Conservation (phyloP, 1,140 invertebrate species). For the Pemphigus obesinymphae region DNA sequence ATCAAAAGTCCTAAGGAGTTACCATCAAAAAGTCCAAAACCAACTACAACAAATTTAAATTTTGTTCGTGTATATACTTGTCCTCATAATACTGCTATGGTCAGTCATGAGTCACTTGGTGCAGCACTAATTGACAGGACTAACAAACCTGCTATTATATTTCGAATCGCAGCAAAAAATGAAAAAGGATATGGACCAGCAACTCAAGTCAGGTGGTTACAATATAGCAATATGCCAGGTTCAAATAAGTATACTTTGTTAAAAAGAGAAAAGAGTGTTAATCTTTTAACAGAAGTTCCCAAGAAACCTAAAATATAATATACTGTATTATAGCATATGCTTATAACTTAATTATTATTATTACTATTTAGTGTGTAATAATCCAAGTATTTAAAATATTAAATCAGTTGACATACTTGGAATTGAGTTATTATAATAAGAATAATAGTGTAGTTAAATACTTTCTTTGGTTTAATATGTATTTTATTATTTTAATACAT, state of each 20-base stretch:
- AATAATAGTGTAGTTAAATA: neutral
- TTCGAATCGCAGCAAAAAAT: slow-evolving; percentile 96
- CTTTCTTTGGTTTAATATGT: neutral
- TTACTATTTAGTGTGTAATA: too few relatives aligned
- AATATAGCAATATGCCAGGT: slow-evolving; percentile 38
- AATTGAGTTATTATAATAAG: neutral
- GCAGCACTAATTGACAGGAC: too few relatives aligned
- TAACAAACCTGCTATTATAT: slow-evolving; percentile 97
- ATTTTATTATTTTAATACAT: too few relatives aligned
- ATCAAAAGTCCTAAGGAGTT: slow-evolving; percentile 61
- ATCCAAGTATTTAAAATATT: too few relatives aligned
- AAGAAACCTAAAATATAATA: slow-evolving; percentile 9
- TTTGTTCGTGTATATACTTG: slow-evolving; percentile 98
- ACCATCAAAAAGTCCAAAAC: slow-evolving; percentile 34
- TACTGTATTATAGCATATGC: neutral
- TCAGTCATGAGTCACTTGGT: slow-evolving; percentile 77
- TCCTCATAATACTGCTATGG: slow-evolving; percentile 83
- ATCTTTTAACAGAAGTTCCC: slow-evolving; percentile 17
- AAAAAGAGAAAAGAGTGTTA: slow-evolving; percentile 30
- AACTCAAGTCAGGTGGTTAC: too few relatives aligned
- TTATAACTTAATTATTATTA: neutral
- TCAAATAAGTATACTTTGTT: slow-evolving; percentile 31
- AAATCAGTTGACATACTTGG: neutral
- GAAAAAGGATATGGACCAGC: too few relatives aligned
- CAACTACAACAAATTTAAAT: slow-evolving; percentile 65